Evolutionary conservation across 2,113 vertebrate species (phyloP).

Genomic region (Cryptomyrus ogoouensis): DNA sequence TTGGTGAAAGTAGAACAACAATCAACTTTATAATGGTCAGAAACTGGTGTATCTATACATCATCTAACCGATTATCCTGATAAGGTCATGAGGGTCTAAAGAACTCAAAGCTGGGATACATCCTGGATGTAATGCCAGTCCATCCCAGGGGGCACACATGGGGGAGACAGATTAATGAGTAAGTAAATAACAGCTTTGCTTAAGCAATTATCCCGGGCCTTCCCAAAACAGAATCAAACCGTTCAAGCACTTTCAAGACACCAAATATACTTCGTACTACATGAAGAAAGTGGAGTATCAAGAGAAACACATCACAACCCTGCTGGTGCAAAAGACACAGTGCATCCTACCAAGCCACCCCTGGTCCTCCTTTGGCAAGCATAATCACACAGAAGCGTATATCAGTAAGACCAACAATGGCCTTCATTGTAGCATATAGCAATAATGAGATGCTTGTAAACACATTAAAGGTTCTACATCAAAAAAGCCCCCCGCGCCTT

Average conservation of each 20-base stretch:
- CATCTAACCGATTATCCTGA: background rate
- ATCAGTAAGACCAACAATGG: background rate
- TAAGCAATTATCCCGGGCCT: background rate
- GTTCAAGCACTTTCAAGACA: background rate
- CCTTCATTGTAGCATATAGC: background rate
- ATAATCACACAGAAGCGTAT: background rate
- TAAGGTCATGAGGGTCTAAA: background rate
- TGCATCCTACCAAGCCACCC: background rate
- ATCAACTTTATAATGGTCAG: background rate
- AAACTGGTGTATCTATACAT: background rate
- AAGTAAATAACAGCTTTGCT: background rate
- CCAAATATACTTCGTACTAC: background rate
- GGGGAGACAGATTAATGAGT: background rate
- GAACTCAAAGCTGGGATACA: background rate
- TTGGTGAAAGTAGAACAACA: background rate
- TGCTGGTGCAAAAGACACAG: background rate
- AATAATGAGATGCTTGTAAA: background rate
- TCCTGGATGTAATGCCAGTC: background rate
- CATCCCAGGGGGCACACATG: background rate
- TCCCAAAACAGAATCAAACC: background rate
- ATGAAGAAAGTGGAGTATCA: background rate
- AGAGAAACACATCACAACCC: background rate
- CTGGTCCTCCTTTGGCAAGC: background rate
- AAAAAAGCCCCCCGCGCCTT: too few relatives aligned
- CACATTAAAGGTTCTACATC: background rate